Evolutionary conservation across 2,797 vertebrate species (phyloP).

Genomic region (Hapalemur alaotrensis): DNA sequence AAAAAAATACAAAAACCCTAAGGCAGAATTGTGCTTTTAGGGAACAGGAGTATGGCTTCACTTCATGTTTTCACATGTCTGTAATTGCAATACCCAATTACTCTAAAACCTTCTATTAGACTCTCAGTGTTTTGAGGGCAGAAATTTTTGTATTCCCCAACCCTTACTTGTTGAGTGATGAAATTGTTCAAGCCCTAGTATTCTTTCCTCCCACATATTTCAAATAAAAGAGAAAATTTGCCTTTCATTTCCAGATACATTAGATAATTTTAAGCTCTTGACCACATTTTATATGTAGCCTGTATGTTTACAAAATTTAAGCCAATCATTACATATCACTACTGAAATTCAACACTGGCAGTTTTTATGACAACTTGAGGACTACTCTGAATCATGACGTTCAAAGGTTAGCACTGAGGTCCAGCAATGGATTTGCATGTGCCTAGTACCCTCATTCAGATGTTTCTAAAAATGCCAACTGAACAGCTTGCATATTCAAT

Average conservation of each 20-base stretch:
- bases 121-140: background rate
- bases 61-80: background rate
- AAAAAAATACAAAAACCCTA: background rate
- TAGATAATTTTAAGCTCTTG: background rate
- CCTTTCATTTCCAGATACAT: background rate
- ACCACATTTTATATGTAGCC: background rate
- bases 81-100: background rate
- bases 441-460: background rate
- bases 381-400: background rate
- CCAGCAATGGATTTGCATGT: background rate
- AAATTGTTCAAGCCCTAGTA: background rate
- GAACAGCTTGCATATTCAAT: slow-evolving; percentile 25
- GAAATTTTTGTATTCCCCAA: background rate
- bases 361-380: background rate
- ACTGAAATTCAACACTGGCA: background rate
- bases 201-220: background rate
- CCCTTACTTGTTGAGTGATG: background rate
- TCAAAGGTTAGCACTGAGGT: background rate
- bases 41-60: background rate
- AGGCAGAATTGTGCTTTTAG: background rate
- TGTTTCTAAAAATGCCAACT: slow-evolving; percentile 22
- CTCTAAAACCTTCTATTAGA: background rate
- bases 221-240: background rate
- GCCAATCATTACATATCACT: background rate
- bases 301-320: background rate